Evolutionary conservation across 2,888 invertebrate genomes (phyloP).

Genomic region (Graphium colonna): DNA sequence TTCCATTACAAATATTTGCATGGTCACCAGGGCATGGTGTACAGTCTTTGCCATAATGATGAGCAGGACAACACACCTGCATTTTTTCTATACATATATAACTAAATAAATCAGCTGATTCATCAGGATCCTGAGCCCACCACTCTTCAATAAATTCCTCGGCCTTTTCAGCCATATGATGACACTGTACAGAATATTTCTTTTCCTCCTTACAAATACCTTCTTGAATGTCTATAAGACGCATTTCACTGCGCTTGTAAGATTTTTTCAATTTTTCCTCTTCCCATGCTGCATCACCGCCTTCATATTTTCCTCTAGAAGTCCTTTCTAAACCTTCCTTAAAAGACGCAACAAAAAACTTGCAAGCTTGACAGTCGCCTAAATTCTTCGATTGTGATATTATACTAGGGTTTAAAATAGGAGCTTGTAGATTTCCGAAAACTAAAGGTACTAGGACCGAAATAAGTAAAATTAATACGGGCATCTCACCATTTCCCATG

Average conservation of each 20-base stretch:
- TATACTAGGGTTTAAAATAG: constrained; percentile 47
- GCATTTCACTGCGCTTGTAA: constrained; percentile 92
- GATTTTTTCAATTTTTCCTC: constrained; percentile 90
- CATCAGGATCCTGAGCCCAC: constrained; percentile 85
- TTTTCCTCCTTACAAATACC: constrained; percentile 87
- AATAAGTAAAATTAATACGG: constrained; percentile 20
- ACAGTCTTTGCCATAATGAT: constrained; percentile 92
- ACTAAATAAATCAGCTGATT: constrained; percentile 57
- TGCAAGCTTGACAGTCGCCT: constrained; percentile 90
- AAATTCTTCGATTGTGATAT: constrained; percentile 68
- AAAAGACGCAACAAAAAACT: constrained; percentile 86
- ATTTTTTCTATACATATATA: constrained; percentile 90
- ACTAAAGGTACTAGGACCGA: constrained; percentile 29
- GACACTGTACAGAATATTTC: constrained; percentile 89
- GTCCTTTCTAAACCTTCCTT: constrained; percentile 90
- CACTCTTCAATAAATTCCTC: constrained; percentile 92
- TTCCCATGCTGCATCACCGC: constrained; percentile 97
- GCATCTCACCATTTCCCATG: constrained; percentile 38
- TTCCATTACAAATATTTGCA: constrained; percentile 87
- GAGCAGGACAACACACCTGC: constrained; percentile 90
- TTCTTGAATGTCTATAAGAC: constrained; percentile 95
- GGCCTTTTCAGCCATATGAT: constrained; percentile 89
- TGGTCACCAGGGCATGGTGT: constrained; percentile 87
- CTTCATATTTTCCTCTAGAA: constrained; percentile 92
- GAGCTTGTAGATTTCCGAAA: constrained; percentile 41